phyloP scores from a whole-genome alignment of 2,888 invertebrate genomes.

The Alviniconcha strummeri region DNA sequence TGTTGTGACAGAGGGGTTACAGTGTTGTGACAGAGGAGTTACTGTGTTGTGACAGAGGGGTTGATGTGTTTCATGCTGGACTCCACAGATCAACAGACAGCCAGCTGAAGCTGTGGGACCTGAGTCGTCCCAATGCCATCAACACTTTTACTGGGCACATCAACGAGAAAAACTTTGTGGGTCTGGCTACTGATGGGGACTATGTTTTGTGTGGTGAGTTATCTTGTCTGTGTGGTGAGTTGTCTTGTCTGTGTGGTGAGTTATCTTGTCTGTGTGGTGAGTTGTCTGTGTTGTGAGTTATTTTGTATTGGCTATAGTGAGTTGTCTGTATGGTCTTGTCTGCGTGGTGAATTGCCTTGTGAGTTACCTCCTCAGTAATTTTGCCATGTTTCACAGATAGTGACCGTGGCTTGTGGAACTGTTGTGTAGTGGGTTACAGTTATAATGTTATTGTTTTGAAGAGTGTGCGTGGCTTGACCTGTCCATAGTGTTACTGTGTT shows the following conservation, averaged over 20 bases:
- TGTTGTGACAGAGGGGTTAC: too few species aligned
- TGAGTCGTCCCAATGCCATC: constrained; percentile 84
- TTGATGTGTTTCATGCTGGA: too few species aligned
- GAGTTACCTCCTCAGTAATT: too few species aligned
- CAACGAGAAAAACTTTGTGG: constrained; percentile 97
- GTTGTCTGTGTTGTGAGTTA: neutral
- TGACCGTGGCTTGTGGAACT: too few species aligned
- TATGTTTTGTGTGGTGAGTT: constrained; percentile 89
- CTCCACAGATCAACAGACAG: constrained; percentile 86
- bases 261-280: neutral
- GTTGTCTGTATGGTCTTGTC: constrained; percentile 39
- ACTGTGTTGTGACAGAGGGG: too few species aligned
- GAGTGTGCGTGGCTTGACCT: neutral
- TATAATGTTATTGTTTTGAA: too few species aligned
- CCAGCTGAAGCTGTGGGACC: constrained; percentile 92
- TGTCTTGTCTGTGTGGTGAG: neutral
- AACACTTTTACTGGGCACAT: constrained; percentile 92
- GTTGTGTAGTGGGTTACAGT: too few species aligned
- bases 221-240: constrained; percentile 39
- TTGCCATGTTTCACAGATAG: too few species aligned
- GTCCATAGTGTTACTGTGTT: too few species aligned
- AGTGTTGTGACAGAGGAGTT: too few species aligned
- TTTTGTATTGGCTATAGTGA: constrained; percentile 82
- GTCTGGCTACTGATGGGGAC: constrained; percentile 91
- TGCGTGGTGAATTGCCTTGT: neutral